These are phyloP conservation scores for Herpailurus yagouaroundi DNA, from an alignment of 2,113 vertebrate species.

Conservation along the genomic window DNA sequence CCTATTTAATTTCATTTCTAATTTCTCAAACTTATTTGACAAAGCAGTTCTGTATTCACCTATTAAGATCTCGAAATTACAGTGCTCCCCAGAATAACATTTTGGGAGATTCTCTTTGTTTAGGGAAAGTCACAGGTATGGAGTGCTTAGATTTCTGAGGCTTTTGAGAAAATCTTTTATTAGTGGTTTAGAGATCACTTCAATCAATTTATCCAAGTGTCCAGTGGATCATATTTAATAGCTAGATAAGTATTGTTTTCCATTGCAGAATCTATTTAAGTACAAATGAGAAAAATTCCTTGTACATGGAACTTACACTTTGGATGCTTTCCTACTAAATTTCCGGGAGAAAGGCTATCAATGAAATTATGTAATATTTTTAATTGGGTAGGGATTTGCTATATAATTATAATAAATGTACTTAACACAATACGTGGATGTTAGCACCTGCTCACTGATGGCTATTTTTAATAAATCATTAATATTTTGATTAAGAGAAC, in stretches of 20 bases:
- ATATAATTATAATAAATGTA: not conserved
- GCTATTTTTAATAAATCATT: not conserved
- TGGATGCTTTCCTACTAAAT: not conserved
- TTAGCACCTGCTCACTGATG: not conserved
- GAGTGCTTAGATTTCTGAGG: not conserved
- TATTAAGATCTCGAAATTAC: not conserved
- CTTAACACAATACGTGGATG: not conserved
- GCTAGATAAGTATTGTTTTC: not conserved
- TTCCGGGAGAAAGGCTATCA: not conserved
- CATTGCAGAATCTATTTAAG: not conserved
- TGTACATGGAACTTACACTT: not conserved
- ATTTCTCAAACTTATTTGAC: not conserved
- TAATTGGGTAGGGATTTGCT: not conserved
- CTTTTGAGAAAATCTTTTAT: not conserved
- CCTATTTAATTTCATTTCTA: not conserved
- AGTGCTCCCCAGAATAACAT: not conserved
- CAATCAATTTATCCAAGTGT: not conserved
- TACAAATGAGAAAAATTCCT: not conserved
- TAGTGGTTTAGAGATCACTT: not conserved
- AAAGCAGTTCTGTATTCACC: not conserved
- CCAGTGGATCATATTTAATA: not conserved
- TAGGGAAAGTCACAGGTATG: not conserved
- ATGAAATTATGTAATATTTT: not conserved
- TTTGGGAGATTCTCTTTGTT: not conserved
- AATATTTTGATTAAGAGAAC: not conserved